Conservation (phyloP, 1,140 invertebrate species). For the Cyrtorhinus lividipennis region DNA sequence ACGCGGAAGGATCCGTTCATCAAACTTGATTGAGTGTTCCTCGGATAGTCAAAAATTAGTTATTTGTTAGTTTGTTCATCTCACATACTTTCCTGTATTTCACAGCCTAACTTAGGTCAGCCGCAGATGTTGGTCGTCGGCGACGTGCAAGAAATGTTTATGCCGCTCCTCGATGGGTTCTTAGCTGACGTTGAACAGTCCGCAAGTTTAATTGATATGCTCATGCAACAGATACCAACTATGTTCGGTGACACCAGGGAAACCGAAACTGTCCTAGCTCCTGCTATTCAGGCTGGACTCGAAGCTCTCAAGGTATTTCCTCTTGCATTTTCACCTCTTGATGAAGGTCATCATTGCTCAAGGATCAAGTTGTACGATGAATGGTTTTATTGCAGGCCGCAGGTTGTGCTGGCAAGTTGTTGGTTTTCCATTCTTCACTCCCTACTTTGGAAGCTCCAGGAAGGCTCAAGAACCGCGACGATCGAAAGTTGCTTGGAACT, state of each 20-base stretch:
- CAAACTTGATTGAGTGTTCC: no score
- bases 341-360: no score
- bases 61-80: neutral
- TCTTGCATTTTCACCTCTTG: no score
- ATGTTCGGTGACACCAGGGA: slow-evolving; percentile 88
- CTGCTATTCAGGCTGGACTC: slow-evolving; percentile 92
- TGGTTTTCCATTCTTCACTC: slow-evolving; percentile 91
- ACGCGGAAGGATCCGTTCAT: no score
- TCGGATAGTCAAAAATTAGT: no score
- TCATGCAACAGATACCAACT: slow-evolving; percentile 79
- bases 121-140: slow-evolving; percentile 97
- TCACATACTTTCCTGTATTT: no score
- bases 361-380: no score
- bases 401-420: slow-evolving; percentile 80
- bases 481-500: slow-evolving; percentile 87
- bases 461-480: slow-evolving; percentile 89
- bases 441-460: slow-evolving; percentile 89
- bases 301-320: slow-evolving; percentile 85
- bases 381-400: slow-evolving; percentile 59
- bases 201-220: slow-evolving; percentile 62
- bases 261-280: slow-evolving; percentile 86
- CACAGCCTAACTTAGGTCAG: slow-evolving; percentile 57
- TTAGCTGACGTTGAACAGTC: slow-evolving; percentile 73
- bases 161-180: slow-evolving; percentile 94
- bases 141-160: slow-evolving; percentile 93